phyloP scores from a whole-genome alignment of 2,113 vertebrate species.

The Zingel zingel region DNA sequence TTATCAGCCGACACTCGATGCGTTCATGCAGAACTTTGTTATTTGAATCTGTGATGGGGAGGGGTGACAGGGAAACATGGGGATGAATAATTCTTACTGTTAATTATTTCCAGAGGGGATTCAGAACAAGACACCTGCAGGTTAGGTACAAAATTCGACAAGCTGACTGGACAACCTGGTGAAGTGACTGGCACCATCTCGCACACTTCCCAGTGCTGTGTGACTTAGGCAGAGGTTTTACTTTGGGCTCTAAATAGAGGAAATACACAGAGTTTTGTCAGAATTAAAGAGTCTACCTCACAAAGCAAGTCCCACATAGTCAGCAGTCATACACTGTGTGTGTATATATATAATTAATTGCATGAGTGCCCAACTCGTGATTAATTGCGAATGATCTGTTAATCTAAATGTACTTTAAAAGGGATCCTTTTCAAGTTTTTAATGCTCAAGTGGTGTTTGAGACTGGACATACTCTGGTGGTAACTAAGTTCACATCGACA shows the following conservation, averaged over 20 bases:
- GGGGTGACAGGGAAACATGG: conserved; percentile 29
- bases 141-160: conserved; percentile 15
- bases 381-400: too few species aligned
- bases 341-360: too few species aligned
- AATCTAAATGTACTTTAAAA: too few species aligned
- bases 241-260: neutral
- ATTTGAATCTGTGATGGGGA: conserved; percentile 44
- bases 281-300: neutral
- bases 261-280: too few species aligned
- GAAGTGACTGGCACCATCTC: neutral
- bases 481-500: too few species aligned
- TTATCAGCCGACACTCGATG: conserved; percentile 47
- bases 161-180: conserved; percentile 35
- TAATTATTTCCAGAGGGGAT: conserved; percentile 61
- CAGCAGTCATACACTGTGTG: neutral
- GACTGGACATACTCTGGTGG: too few species aligned
- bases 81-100: conserved; percentile 49
- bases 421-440: too few species aligned
- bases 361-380: too few species aligned
- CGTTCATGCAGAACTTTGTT: conserved; percentile 62
- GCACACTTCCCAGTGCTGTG: neutral
- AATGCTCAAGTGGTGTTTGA: too few species aligned
- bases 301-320: neutral
- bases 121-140: conserved; percentile 11
- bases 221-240: neutral